Conservation (phyloP, 2,888 invertebrate genomes). For the Sinhomidia bicolor region DNA sequence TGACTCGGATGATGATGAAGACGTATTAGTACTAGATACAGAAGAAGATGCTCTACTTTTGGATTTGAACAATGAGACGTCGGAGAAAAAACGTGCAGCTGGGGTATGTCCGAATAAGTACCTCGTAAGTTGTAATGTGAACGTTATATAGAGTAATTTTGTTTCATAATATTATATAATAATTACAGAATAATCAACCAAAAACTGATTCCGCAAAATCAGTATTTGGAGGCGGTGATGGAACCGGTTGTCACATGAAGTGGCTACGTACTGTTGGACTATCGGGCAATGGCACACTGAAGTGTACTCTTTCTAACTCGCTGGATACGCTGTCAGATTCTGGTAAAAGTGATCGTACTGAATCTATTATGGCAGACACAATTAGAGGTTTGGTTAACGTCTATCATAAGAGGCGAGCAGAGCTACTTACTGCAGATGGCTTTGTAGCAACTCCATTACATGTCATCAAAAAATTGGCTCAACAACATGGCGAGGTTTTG, state of each 20-base stretch:
- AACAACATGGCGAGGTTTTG: conserved; percentile 33
- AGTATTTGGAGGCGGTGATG: background rate
- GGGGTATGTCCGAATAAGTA: too few relatives aligned
- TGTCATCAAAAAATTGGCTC: conserved; percentile 65
- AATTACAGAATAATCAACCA: too few relatives aligned
- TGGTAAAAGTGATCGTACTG: background rate
- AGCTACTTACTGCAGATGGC: conserved; percentile 57
- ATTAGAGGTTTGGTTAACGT: background rate
- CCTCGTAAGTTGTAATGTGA: too few relatives aligned
- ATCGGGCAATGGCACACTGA: background rate
- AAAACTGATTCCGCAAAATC: background rate
- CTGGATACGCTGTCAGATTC: background rate
- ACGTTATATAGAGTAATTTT: too few relatives aligned
- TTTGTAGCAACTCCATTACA: conserved; percentile 70
- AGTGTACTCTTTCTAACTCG: conserved; percentile 10
- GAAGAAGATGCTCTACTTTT: background rate
- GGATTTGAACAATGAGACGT: too few relatives aligned
- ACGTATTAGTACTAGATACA: background rate
- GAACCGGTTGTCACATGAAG: conserved; percentile 10
- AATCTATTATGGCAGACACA: conserved; percentile 42
- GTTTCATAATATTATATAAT: too few relatives aligned
- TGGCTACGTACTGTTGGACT: conserved; percentile 49
- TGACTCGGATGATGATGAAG: background rate
- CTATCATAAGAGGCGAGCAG: conserved; percentile 46
- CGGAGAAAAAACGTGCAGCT: too few relatives aligned